These are phyloP conservation scores for Drosophila suboccidentalis DNA, from an alignment of 2,888 invertebrate genomes.

Conservation along the genomic window DNA sequence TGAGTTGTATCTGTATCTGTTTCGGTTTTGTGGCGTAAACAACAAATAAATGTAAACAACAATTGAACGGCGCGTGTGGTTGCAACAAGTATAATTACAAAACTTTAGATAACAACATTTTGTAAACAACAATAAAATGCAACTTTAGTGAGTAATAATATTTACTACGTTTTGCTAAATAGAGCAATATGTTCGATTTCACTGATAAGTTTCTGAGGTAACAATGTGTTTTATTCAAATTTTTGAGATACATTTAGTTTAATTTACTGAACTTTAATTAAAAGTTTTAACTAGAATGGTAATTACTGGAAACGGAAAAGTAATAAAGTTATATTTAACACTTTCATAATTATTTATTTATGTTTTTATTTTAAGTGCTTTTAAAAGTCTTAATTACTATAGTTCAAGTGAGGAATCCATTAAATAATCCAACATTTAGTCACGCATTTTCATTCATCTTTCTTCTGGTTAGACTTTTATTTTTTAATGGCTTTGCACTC, in stretches of 20 bases:
- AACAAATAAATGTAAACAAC: constrained; percentile 57
- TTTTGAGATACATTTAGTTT: not conserved
- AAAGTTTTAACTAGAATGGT: not conserved
- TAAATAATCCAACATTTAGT: constrained; percentile 1
- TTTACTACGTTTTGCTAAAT: constrained; percentile 1
- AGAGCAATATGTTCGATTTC: not conserved
- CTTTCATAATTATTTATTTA: not conserved
- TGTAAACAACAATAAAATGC: constrained; percentile 52
- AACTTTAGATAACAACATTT: constrained; percentile 27
- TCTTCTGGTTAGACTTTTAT: constrained; percentile 14
- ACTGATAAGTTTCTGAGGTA: not conserved
- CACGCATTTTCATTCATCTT: constrained; percentile 51
- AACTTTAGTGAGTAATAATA: not conserved
- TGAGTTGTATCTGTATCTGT: not conserved
- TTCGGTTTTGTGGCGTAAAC: constrained; percentile 49
- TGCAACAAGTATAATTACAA: constrained; percentile 14
- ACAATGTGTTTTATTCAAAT: not conserved
- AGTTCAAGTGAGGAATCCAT: not conserved
- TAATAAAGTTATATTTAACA: not conserved
- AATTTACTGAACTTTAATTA: not conserved
- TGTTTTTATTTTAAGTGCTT: not conserved
- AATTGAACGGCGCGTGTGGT: constrained; percentile 42
- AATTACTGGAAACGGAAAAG: not conserved
- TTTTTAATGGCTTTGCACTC: constrained; percentile 53
- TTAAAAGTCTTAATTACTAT: constrained; percentile 25